Conservation (phyloP, 1,140 invertebrate species). For the Drosophila aff. region DNA sequence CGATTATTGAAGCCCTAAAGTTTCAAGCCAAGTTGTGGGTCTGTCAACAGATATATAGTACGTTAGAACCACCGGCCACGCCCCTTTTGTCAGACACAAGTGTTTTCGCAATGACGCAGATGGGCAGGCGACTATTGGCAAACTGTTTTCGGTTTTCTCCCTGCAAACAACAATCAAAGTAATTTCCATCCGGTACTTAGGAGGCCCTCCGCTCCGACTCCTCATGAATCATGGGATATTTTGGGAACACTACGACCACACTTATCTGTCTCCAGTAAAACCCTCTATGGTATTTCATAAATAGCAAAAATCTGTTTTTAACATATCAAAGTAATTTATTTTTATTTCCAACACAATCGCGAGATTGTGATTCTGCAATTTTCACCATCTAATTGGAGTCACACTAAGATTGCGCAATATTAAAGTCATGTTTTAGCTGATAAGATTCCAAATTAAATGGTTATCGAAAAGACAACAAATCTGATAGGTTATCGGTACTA, state of each 20-base stretch:
- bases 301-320: not conserved
- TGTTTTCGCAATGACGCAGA: conserved; percentile 55
- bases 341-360: not conserved
- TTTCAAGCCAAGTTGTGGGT: not conserved
- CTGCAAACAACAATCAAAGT: conserved; percentile 4
- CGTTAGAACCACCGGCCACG: conserved; percentile 4
- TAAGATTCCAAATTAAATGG: conserved; percentile 3
- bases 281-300: not conserved
- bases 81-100: conserved; percentile 29
- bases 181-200: conserved; percentile 5
- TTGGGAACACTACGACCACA: not conserved
- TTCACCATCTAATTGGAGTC: not conserved
- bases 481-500: not conserved
- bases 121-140: conserved; percentile 16
- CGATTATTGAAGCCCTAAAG: not conserved
- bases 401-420: conserved; percentile 1
- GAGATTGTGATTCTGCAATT: conserved; percentile 3
- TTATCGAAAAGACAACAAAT: conserved; percentile 7
- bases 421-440: conserved; percentile 10
- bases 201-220: not conserved
- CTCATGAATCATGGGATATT: conserved; percentile 12
- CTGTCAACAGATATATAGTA: not conserved
- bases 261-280: not conserved
- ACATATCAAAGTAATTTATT: conserved; percentile 2
- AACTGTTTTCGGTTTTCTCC: conserved; percentile 26